phyloP scores from a whole-genome alignment of 2,113 vertebrate genomes.

The Channa argus region DNA sequence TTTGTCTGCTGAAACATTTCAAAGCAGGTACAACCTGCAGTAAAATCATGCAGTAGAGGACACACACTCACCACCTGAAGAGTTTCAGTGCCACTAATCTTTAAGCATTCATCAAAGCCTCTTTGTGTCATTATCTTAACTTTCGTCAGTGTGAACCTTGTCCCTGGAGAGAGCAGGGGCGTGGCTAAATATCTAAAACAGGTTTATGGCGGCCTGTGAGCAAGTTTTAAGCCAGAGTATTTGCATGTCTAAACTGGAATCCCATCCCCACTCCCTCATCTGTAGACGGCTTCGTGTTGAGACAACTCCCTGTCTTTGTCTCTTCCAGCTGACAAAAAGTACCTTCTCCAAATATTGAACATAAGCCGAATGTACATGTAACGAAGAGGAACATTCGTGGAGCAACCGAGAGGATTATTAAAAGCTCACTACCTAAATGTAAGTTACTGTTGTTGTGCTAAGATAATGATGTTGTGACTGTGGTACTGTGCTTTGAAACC shows the following conservation, averaged over 20 bases:
- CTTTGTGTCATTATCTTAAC: constrained; percentile 50
- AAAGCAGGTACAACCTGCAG: background rate
- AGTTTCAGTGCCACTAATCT: background rate
- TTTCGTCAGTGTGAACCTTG: constrained; percentile 62
- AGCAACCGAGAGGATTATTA: constrained; percentile 59
- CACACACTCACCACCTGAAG: background rate
- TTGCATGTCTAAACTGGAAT: constrained; percentile 89
- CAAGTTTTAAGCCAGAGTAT: constrained; percentile 72
- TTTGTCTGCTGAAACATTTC: background rate
- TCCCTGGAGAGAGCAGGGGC: constrained; percentile 59
- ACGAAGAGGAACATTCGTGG: constrained; percentile 49
- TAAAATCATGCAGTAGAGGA: background rate
- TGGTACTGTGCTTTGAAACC: constrained; percentile 7
- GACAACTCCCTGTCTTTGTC: constrained; percentile 76
- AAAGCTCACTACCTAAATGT: constrained; percentile 66
- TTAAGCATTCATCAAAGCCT: constrained; percentile 21
- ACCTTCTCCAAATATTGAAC: constrained; percentile 32
- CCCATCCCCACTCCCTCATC: constrained; percentile 87
- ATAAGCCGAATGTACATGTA: constrained; percentile 38
- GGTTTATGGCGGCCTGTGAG: constrained; percentile 82
- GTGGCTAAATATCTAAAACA: constrained; percentile 84
- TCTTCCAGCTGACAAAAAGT: constrained; percentile 40
- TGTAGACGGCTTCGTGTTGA: constrained; percentile 75
- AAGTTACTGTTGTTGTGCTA: constrained; percentile 62
- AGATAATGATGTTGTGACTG: constrained; percentile 10